Base-by-base conservation (phyloP, 1,140 invertebrate species). In the Atopsyche davidsoni region DNA sequence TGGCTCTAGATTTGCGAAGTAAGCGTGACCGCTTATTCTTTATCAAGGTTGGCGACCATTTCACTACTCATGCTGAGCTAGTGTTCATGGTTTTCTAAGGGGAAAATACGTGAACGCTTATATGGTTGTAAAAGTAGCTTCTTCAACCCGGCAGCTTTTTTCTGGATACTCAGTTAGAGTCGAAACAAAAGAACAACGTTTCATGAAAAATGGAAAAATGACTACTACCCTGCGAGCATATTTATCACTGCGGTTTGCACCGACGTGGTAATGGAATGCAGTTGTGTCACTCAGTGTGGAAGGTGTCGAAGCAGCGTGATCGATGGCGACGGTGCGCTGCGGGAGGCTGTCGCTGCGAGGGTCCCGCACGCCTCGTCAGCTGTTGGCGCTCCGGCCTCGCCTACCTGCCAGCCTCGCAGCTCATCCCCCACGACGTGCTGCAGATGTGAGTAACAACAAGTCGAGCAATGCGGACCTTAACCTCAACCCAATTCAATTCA, bases 281-380 rank as follows among this genome's bases (percentile, higher is more conserved):
- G 7, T n/a, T 7, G 56, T 62, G n/a, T n/a, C n/a, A n/a, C n/a
- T 35, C 60, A 81, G 82, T 84, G 31, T 89, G 86, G 86, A 76
- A 76, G 43, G 72, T 85, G 42, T 73, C 77, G 40, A 66, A 72
- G 53, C 65, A 70, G 32, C 69, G 77, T 51, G 74, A 79, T 11
- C 61, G 79, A 35, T 89, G 86, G 86, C 75, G 80, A n/a, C 72
- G 80, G 19, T 89, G 86, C 62, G 73, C 77, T 1, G 79, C 80
- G 46, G 82, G 81, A 1, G 76, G 78, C 2, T 89, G 86, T 55
- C 79, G 80, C 60, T 84, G 86, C 63, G 67, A 79, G 60, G 67
- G 78, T 17, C 76, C 83, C 60, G 76, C 79, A 0, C 78, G 76
- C 47, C 75, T 78, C 1, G 64, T 89, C 16, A 85, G 77, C 49